Evolutionary conservation across 1,140 invertebrate species (phyloP).

Genomic region (Tetramorium simillimum): DNA sequence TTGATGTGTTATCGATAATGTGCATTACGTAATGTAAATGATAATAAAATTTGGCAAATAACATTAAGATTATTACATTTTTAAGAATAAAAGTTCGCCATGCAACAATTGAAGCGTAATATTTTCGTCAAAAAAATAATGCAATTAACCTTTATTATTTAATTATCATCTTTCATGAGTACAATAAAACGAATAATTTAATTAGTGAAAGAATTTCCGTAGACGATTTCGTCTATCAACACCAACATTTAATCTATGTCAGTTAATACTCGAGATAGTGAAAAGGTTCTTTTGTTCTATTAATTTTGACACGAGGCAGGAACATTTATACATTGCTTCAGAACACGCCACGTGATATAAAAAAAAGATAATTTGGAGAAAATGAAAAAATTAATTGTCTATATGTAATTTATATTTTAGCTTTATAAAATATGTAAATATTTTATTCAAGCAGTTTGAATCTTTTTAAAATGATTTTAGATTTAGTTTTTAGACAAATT

Average conservation of each 20-base stretch:
- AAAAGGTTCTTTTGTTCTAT: background rate
- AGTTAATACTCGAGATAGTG: background rate
- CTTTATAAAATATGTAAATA: no score
- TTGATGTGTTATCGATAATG: background rate
- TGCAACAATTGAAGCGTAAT: no score
- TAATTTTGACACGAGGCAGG: background rate
- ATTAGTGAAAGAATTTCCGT: background rate
- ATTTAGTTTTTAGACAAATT: background rate
- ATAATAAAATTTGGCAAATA: slow-evolving; percentile 21
- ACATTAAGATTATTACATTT: background rate
- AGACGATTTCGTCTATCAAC: background rate
- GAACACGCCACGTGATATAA: background rate
- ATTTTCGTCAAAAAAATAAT: no score
- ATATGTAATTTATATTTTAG: no score
- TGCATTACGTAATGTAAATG: background rate
- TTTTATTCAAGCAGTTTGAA: background rate
- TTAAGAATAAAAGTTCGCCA: no score
- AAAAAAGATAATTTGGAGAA: background rate
- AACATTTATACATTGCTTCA: background rate
- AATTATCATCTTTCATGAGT: no score
- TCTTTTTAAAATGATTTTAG: background rate
- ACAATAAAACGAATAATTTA: background rate
- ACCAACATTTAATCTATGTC: background rate
- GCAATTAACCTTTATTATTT: no score
- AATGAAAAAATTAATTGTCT: no score